phyloP scores from a whole-genome alignment of 1,140 invertebrate genomes.

The Kradibia gibbosae region DNA sequence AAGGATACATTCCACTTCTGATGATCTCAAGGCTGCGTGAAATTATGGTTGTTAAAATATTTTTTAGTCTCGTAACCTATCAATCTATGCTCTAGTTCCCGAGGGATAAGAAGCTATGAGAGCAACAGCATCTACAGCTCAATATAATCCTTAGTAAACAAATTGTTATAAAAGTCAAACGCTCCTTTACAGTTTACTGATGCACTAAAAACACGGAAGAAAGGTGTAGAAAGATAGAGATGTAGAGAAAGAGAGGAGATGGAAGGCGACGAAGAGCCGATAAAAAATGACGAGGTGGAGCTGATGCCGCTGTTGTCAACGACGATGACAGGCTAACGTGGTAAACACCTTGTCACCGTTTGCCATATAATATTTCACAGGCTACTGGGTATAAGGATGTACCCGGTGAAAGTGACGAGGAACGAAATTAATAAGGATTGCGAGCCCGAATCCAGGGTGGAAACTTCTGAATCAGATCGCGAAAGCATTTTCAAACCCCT shows the following conservation, averaged over 20 bases:
- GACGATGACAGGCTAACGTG: conserved; percentile 44
- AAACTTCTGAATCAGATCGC: conserved; percentile 28
- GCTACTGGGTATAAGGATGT: conserved; percentile 37
- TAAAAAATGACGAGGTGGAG: neutral
- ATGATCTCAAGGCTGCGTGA: conserved; percentile 16
- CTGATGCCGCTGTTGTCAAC: neutral
- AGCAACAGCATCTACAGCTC: neutral
- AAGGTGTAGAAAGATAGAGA: neutral
- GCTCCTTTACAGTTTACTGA: conserved; percentile 12
- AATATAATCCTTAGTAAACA: conserved; percentile 30
- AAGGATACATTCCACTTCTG: neutral
- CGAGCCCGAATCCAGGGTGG: neutral
- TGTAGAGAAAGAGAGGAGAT: neutral
- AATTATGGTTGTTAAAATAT: conserved; percentile 46
- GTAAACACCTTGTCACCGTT: conserved; percentile 51
- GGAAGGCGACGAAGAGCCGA: neutral
- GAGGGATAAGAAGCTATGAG: neutral
- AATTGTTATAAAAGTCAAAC: conserved; percentile 22
- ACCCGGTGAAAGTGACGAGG: conserved; percentile 29
- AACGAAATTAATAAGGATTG: neutral
- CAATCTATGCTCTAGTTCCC: conserved; percentile 36
- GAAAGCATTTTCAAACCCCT: conserved; percentile 13
- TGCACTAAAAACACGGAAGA: no score
- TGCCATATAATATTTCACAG: conserved; percentile 47
- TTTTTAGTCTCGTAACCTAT: conserved; percentile 44